These are phyloP conservation scores for Heliothis subflexa DNA, from an alignment of 1,140 invertebrate genomes.

Conservation along the genomic window DNA sequence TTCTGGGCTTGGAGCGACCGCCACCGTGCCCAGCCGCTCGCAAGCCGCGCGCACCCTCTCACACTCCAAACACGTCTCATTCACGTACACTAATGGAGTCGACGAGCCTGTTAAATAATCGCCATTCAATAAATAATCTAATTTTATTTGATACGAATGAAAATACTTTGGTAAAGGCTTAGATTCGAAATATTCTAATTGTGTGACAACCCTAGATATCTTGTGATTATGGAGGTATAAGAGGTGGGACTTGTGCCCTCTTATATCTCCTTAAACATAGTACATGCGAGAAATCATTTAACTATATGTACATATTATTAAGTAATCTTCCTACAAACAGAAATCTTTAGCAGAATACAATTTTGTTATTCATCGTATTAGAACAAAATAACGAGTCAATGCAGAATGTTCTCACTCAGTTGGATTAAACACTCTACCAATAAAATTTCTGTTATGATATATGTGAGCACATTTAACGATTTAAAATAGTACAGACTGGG, in stretches of 20 bases:
- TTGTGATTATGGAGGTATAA: too few species aligned
- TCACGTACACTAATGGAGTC: slow-evolving; percentile 75
- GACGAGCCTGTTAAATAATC: slow-evolving; percentile 65
- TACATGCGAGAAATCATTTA: too few species aligned
- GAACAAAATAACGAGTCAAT: slow-evolving; percentile 17
- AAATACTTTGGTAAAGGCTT: too few species aligned
- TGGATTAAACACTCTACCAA: slow-evolving; percentile 32
- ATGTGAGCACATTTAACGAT: slow-evolving; percentile 29
- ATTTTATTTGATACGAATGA: not conserved
- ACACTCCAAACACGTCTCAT: slow-evolving; percentile 78
- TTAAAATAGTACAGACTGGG: slow-evolving; percentile 39
- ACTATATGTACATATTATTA: too few species aligned
- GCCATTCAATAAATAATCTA: not conserved
- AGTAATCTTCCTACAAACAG: too few species aligned
- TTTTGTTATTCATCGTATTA: not conserved
- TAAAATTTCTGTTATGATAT: slow-evolving; percentile 33
- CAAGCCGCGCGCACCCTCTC: slow-evolving; percentile 78
- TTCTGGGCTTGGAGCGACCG: slow-evolving; percentile 67
- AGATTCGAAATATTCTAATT: too few species aligned
- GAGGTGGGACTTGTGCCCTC: too few species aligned
- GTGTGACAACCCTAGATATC: too few species aligned
- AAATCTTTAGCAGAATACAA: not conserved
- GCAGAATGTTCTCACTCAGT: slow-evolving; percentile 19
- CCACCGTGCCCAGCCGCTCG: slow-evolving; percentile 76
- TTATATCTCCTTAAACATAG: too few species aligned